phyloP scores from a whole-genome alignment of 2,113 vertebrate species.

The Atlantisia rogersi region DNA sequence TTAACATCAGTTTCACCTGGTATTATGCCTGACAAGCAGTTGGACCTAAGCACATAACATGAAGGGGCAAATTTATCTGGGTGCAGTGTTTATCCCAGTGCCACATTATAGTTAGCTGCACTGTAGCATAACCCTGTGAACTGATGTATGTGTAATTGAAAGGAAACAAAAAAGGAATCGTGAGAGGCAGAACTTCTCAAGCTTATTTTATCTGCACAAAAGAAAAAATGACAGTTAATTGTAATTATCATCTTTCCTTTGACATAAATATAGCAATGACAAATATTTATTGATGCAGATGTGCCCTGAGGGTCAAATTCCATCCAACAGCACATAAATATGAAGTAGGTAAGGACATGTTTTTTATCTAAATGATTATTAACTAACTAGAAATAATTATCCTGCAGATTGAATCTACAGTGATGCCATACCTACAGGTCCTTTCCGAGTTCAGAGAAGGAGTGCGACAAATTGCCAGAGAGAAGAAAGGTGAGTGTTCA shows the following conservation, averaged over 20 bases:
- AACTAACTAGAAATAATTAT: conserved; percentile 16
- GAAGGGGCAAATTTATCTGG: background rate
- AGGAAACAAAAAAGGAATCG: background rate
- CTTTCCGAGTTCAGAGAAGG: conserved; percentile 92
- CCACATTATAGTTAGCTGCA: background rate
- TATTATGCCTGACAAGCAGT: background rate
- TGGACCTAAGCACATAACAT: background rate
- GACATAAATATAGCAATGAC: background rate
- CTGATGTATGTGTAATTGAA: background rate
- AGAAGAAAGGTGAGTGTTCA: conserved; percentile 84
- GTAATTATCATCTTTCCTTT: background rate
- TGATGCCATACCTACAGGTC: conserved; percentile 92
- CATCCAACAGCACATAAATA: background rate
- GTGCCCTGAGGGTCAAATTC: background rate
- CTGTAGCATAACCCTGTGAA: background rate
- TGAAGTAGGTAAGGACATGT: background rate
- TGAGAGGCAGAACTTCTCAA: background rate
- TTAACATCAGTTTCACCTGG: background rate
- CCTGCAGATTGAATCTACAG: conserved; percentile 86
- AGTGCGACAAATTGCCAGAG: conserved; percentile 88
- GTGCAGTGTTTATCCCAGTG: background rate
- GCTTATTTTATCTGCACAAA: background rate
- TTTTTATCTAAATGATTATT: background rate
- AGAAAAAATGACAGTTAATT: background rate
- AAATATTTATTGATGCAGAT: background rate